A percentile compares a stretch with the other conserved stretches of the same genome.
These are phyloP conservation scores for Nymphicus hollandicus DNA, from an alignment of 2,113 vertebrate genomes.

Conservation along the genomic window DNA sequence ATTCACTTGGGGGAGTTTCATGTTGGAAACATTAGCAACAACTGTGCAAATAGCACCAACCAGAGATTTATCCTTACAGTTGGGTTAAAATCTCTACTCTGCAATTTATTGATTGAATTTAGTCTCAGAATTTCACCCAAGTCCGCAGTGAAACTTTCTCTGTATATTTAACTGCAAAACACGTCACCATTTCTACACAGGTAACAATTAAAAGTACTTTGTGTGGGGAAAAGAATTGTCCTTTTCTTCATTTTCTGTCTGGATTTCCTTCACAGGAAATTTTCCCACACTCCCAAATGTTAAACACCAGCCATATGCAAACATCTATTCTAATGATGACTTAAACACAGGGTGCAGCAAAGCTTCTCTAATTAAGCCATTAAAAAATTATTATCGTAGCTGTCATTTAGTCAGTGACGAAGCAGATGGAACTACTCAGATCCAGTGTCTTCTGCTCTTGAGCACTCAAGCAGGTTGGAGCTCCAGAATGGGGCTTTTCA, in stretches of 20 bases:
- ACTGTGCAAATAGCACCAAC: neutral
- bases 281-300: neutral
- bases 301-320: neutral
- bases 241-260: neutral
- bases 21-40: neutral
- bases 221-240: too few relatives aligned
- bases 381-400: neutral
- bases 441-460: neutral
- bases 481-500: neutral
- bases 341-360: neutral
- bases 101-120: neutral
- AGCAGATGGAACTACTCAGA: neutral
- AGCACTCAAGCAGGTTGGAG: neutral
- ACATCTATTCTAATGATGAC: neutral
- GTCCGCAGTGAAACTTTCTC: neutral
- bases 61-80: neutral
- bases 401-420: neutral
- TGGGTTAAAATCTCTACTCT: neutral
- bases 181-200: neutral
- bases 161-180: neutral
- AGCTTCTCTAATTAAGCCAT: neutral
- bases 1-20: neutral
- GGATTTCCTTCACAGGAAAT: neutral
- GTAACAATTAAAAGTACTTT: neutral
- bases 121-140: neutral